These are phyloP conservation scores for Polyploca ridens DNA, from an alignment of 2,888 invertebrate genomes.

Conservation along the genomic window DNA sequence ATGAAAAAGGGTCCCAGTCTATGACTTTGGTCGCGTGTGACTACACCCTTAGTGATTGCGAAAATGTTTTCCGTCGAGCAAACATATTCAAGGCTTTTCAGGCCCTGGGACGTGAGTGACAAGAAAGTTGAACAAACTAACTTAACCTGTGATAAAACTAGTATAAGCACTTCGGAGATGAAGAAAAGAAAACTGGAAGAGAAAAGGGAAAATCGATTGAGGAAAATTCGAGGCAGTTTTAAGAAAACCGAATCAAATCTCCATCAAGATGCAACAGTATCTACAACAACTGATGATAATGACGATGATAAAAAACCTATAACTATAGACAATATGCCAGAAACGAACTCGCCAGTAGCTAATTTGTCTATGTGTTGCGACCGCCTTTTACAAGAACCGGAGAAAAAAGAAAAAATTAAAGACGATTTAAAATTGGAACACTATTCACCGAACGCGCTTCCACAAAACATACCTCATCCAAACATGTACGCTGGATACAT, in stretches of 20 bases:
- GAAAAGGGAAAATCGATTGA: constrained; percentile 68
- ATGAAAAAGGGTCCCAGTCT: constrained; percentile 77
- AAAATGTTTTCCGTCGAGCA: constrained; percentile 71
- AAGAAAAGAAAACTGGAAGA: constrained; percentile 60
- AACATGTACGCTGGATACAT: constrained; percentile 52
- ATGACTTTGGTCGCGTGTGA: constrained; percentile 63
- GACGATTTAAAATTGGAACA: constrained; percentile 25
- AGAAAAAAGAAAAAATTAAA: constrained; percentile 41
- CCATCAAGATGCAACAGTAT: constrained; percentile 84
- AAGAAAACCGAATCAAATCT: constrained; percentile 61
- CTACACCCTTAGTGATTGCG: constrained; percentile 43
- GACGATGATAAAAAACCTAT: constrained; percentile 45
- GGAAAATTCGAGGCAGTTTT: constrained; percentile 76
- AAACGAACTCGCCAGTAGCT: constrained; percentile 64
- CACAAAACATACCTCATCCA: constrained; percentile 30
- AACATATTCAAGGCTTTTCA: constrained; percentile 83
- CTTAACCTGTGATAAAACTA: constrained; percentile 39
- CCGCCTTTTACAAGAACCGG: constrained; percentile 61
- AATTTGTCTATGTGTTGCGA: constrained; percentile 72
- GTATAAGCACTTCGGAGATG: constrained; percentile 36
- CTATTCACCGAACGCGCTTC: constrained; percentile 26
- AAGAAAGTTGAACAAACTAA: constrained; percentile 38
- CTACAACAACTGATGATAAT: constrained; percentile 79
- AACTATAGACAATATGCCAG: constrained; percentile 11
- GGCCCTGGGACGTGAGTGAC: constrained; percentile 85